Evolutionary conservation across 2,113 vertebrate species (phyloP).

Genomic region (Cryptomyrus ogoouensis): DNA sequence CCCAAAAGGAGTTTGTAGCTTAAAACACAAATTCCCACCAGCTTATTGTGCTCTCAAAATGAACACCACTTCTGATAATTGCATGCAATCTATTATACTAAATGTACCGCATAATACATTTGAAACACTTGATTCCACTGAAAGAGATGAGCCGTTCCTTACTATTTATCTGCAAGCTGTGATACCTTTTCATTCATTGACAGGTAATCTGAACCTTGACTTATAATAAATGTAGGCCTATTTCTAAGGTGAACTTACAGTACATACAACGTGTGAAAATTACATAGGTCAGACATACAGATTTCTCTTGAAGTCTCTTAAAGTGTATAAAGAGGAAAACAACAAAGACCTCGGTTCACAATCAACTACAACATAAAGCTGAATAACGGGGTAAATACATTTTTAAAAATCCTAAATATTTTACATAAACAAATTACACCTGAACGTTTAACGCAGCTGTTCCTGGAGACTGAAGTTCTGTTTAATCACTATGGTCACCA

Average conservation of each 20-base stretch:
- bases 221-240: background rate
- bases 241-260: background rate
- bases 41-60: background rate
- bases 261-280: background rate
- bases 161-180: background rate
- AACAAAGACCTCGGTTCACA: no score
- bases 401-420: no score
- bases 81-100: background rate
- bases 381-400: no score
- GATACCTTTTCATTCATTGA: background rate
- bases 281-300: background rate
- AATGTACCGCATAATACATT: background rate
- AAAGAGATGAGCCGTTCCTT: background rate
- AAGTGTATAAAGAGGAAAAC: background rate
- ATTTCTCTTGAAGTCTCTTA: background rate
- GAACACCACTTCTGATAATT: conserved; percentile 1
- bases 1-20: background rate
- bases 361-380: no score
- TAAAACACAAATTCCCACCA: background rate
- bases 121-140: background rate
- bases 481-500: no score
- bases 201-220: background rate
- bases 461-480: no score
- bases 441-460: no score
- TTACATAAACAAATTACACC: no score